Base-by-base conservation (phyloP, 2,888 invertebrate genomes). In the Spicauda simplicius region DNA sequence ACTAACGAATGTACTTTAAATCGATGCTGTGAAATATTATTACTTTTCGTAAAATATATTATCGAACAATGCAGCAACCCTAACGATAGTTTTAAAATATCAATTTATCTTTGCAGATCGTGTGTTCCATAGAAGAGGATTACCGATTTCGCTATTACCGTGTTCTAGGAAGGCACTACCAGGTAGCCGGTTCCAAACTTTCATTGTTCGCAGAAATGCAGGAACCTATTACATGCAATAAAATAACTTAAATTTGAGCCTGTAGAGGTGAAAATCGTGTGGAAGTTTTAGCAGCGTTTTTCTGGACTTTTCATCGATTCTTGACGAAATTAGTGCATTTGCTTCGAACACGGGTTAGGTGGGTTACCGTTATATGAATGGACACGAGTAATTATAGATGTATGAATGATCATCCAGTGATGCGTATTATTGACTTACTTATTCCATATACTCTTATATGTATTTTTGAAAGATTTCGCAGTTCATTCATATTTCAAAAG, bases 151-250 rank as follows among this genome's bases (percentile, higher is more conserved):
- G 82, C 85, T 80, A 90, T 91, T 91, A 89, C 87, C 82, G 85
- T 77, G 78, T 93, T 91, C 92, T 85, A 80, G 86, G 92, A 93
- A 92, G 91, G 89, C 85, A 85, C 76, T 74, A 72, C 83, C 90
- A 92, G 91, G 91, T 91, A 91, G 87, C 80, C 78, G 79, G 72
- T 78, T 75, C 74, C 75, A 79, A 79, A 79, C 78, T 79, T 81
- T 82, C 85, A 85, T 91, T 88, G 86, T 89, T 79, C 81, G 78
- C 58, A 74, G 73, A 72, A 69, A 74, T 73, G 74, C 75, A 72
- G 71, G 71, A 60, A 66, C 57, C 52, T 20, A 37, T 12, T 37
- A 41, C 37, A 18, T 62, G 41, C 56, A 57, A 68, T 52, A 68
- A 19, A 41, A 62, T 16, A 11, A 56, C 52, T 20, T 68, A n/a